phyloP scores from a whole-genome alignment of 2,797 vertebrate genomes.

The Danionella dracula region DNA sequence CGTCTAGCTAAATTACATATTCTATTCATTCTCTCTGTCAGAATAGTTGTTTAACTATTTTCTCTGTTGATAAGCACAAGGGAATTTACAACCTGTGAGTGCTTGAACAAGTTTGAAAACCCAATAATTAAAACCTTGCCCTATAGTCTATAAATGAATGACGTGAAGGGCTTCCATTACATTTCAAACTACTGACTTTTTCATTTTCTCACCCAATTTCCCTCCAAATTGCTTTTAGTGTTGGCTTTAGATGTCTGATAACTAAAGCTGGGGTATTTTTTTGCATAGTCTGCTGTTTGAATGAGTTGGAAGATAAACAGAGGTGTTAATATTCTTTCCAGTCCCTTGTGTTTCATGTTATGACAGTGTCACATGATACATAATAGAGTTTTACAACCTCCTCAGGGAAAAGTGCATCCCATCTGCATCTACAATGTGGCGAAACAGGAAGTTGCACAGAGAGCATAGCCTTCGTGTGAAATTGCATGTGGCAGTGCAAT shows the following conservation, averaged over 20 bases:
- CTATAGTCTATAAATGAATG: no score
- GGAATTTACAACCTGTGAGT: constrained; percentile 12
- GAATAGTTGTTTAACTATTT: background rate
- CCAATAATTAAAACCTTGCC: constrained; percentile 9
- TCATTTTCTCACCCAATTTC: constrained; percentile 33
- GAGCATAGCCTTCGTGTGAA: constrained; percentile 23
- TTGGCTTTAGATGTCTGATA: constrained; percentile 35
- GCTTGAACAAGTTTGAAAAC: constrained; percentile 11
- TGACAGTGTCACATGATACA: background rate
- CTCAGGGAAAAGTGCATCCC: constrained; percentile 10
- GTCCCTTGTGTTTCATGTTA: background rate
- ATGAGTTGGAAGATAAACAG: constrained; percentile 6
- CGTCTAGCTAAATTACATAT: background rate
- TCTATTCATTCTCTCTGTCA: background rate
- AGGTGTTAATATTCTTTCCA: constrained; percentile 7
- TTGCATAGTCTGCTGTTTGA: background rate
- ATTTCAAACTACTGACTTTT: constrained; percentile 37
- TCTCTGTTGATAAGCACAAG: constrained; percentile 17
- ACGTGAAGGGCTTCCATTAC: no score
- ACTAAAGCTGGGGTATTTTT: background rate
- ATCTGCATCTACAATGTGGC: constrained; percentile 9
- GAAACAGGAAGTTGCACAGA: constrained; percentile 28
- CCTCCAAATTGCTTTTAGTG: constrained; percentile 32
- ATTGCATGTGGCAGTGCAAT: constrained; percentile 50
- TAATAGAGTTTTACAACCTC: constrained; percentile 3